phyloP scores from a whole-genome alignment of 2,113 vertebrate genomes.

The Vombatus ursinus region DNA sequence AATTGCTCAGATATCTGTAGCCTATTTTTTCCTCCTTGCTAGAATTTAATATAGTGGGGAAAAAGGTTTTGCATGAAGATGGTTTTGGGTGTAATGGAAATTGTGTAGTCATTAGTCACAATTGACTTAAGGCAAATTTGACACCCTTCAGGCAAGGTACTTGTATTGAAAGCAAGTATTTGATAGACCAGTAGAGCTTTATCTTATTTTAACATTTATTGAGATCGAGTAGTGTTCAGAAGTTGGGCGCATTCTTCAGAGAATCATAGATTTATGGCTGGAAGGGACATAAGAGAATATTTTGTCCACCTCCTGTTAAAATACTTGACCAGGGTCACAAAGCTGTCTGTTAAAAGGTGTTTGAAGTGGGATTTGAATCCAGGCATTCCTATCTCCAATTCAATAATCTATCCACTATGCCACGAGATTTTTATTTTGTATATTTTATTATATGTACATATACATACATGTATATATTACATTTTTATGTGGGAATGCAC shows the following conservation, averaged over 20 bases:
- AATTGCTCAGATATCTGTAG: slow-evolving; percentile 1
- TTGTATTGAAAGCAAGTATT: slow-evolving; percentile 2
- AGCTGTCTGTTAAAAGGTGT: neutral
- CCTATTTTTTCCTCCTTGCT: neutral
- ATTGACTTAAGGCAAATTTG: neutral
- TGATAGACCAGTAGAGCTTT: neutral
- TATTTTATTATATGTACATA: neutral
- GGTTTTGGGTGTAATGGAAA: neutral
- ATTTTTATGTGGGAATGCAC: neutral
- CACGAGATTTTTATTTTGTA: neutral
- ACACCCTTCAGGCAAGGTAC: neutral
- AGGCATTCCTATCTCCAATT: neutral
- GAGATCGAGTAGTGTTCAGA: slow-evolving; percentile 23
- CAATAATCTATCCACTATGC: neutral
- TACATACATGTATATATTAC: too few species aligned
- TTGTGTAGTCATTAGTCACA: neutral
- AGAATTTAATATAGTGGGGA: neutral
- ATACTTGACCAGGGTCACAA: neutral
- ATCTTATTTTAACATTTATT: slow-evolving; percentile 49
- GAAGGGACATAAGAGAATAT: neutral
- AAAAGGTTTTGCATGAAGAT: neutral
- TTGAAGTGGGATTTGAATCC: neutral
- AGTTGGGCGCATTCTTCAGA: neutral
- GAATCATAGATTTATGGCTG: neutral
- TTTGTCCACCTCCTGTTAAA: neutral